Evolutionary conservation across 2,888 invertebrate genomes (phyloP).

Genomic region (Torymus auratus): DNA sequence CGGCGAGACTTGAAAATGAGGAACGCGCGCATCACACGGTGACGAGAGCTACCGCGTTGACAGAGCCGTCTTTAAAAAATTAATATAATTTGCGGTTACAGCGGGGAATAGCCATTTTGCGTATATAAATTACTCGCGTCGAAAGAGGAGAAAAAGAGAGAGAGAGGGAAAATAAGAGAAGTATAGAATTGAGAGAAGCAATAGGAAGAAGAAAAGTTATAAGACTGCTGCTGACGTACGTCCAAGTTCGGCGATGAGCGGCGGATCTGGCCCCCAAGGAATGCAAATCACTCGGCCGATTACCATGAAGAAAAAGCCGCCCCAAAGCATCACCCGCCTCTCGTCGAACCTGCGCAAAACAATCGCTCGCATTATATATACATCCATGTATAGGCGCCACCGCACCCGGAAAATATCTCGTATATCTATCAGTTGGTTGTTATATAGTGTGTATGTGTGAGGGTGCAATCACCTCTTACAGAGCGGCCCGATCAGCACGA

Average conservation of each 20-base stretch:
- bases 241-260: constrained; percentile 79
- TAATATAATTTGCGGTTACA: constrained; percentile 32
- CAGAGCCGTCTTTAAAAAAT: constrained; percentile 25
- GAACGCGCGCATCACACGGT: neutral
- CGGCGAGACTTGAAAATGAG: constrained; percentile 2
- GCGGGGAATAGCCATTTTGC: constrained; percentile 27
- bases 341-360: constrained; percentile 81
- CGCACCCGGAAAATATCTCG: neutral
- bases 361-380: constrained; percentile 12
- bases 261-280: constrained; percentile 86
- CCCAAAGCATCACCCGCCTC: constrained; percentile 87
- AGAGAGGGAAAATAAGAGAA: no score
- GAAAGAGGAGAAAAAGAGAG: no score
- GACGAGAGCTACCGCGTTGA: neutral
- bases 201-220: neutral
- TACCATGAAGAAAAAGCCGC: constrained; percentile 89
- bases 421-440: neutral
- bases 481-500: constrained; percentile 84
- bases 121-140: neutral
- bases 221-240: constrained; percentile 63
- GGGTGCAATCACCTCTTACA: constrained; percentile 78
- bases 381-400: no score
- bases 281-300: constrained; percentile 86
- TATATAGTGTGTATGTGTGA: neutral
- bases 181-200: neutral